Evolutionary conservation across 1,140 invertebrate genomes (phyloP).

Genomic region (Acarapis woodi): DNA sequence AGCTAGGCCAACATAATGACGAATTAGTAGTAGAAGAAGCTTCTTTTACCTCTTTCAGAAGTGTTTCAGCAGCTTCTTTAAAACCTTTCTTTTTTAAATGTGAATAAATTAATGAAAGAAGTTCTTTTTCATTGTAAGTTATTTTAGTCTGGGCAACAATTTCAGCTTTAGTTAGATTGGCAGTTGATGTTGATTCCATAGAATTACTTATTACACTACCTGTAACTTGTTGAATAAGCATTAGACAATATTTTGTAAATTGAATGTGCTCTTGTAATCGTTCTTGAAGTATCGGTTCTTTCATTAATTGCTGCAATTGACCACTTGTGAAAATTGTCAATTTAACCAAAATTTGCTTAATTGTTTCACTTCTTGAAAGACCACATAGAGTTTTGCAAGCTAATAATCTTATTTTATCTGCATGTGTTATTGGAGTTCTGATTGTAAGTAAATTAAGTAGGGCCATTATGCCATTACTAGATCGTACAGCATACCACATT

Average conservation of each 20-base stretch:
- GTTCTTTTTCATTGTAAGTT: conserved; percentile 64
- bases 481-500: conserved; percentile 68
- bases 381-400: conserved; percentile 67
- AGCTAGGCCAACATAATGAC: too few relatives aligned
- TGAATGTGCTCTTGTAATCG: conserved; percentile 74
- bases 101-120: conserved; percentile 66
- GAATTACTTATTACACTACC: conserved; percentile 50
- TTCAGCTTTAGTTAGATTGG: conserved; percentile 56
- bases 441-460: conserved; percentile 43
- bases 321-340: conserved; percentile 74
- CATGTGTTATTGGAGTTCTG: conserved; percentile 83
- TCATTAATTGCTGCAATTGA: conserved; percentile 66
- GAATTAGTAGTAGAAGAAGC: too few relatives aligned
- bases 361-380: conserved; percentile 58
- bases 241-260: conserved; percentile 79
- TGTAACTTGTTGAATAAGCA: conserved; percentile 62
- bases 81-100: conserved; percentile 46
- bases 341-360: conserved; percentile 81
- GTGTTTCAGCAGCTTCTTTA: conserved; percentile 30
- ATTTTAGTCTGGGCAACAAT: conserved; percentile 85
- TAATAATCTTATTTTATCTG: conserved; percentile 64
- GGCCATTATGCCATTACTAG: conserved; percentile 78
- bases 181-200: conserved; percentile 40
- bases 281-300: conserved; percentile 80
- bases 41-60: conserved; percentile 45